Conservation (phyloP, 2,113 vertebrate species). For the Notothenia coriiceps region DNA sequence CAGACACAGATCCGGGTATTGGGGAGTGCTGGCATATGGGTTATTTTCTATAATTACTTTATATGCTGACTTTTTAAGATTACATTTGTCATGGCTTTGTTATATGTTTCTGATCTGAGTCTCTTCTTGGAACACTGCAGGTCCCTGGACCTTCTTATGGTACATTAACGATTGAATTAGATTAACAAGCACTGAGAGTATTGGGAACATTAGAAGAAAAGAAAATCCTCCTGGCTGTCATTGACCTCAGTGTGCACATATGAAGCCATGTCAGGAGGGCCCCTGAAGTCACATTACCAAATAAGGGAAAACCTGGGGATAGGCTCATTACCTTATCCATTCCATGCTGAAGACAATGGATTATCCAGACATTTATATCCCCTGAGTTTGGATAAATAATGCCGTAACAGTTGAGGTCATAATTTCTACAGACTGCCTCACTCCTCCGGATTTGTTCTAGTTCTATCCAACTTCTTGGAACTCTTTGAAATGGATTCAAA, state of each 20-base stretch:
- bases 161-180: not conserved
- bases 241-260: constrained; percentile 24
- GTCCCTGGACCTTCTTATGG: not conserved
- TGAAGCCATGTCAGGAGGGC: constrained; percentile 4
- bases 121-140: not conserved
- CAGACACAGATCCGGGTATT: not conserved
- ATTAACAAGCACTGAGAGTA: not conserved
- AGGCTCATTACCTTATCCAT: constrained; percentile 1
- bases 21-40: no score
- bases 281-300: constrained; percentile 35
- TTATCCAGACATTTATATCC: constrained; percentile 5
- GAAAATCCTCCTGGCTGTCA: not conserved
- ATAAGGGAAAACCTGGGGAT: constrained; percentile 38
- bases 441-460: not conserved
- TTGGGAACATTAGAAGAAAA: not conserved
- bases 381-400: not conserved
- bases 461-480: not conserved
- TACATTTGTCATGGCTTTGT: not conserved
- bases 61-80: not conserved
- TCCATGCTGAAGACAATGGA: not conserved
- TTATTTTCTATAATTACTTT: not conserved
- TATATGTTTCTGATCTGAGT: not conserved
- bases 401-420: not conserved
- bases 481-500: constrained; percentile 15
- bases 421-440: not conserved